Percentiles rank a stretch among this genome's conserved stretches.
phyloP scores from a whole-genome alignment of 2,797 vertebrate species.

The Eulemur albifrons region DNA sequence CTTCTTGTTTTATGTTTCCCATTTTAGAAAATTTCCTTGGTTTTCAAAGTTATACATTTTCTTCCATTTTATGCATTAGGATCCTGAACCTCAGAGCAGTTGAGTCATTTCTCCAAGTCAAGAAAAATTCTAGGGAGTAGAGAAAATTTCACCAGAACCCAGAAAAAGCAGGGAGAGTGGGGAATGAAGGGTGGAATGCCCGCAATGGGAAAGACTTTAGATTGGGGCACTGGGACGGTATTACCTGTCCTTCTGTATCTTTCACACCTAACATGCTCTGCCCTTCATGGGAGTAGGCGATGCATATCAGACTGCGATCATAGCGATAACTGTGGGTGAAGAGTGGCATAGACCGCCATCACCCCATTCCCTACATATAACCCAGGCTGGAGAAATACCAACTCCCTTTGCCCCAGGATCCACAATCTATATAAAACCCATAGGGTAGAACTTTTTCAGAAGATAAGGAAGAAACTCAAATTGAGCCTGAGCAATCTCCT shows the following conservation, averaged over 20 bases:
- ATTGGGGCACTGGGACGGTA: background rate
- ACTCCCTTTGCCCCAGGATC: background rate
- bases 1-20: background rate
- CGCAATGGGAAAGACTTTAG: background rate
- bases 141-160: background rate
- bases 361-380: background rate
- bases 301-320: background rate
- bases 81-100: background rate
- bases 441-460: background rate
- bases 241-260: background rate
- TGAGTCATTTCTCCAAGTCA: constrained; percentile 2
- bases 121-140: background rate
- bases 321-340: background rate
- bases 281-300: background rate
- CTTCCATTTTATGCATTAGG: background rate
- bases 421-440: background rate
- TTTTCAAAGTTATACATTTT: background rate
- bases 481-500: background rate
- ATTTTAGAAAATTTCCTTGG: background rate
- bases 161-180: background rate
- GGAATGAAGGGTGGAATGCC: background rate
- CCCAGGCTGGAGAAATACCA: background rate
- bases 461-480: background rate
- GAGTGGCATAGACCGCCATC: background rate
- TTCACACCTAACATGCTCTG: background rate